Percentiles rank a stretch among this genome's conserved stretches.
phyloP scores from a whole-genome alignment of 1,140 invertebrate genomes.

The Aricia agestis region DNA sequence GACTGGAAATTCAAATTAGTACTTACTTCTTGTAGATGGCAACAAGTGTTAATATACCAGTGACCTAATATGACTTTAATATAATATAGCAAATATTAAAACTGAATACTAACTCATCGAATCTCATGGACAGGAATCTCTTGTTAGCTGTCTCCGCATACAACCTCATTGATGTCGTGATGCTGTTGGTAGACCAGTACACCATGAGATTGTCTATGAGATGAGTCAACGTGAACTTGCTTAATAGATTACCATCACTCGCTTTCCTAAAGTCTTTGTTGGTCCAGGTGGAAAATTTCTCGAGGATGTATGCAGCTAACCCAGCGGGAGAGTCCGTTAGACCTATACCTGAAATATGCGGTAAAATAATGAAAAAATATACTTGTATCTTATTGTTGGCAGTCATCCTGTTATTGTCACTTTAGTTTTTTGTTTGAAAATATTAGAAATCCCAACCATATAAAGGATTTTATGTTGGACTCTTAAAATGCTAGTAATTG shows the following conservation, averaged over 20 bases:
- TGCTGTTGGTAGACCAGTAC: constrained; percentile 88
- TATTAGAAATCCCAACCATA: too few species aligned
- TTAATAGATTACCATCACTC: constrained; percentile 83
- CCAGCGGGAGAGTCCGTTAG: constrained; percentile 83
- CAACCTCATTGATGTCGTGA: constrained; percentile 85
- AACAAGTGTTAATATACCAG: too few species aligned
- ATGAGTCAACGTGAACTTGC: constrained; percentile 81
- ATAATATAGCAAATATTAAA: too few species aligned
- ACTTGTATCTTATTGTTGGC: too few species aligned
- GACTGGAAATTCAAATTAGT: too few species aligned
- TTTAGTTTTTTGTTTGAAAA: too few species aligned
- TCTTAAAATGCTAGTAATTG: too few species aligned
- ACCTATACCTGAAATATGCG: constrained; percentile 69
- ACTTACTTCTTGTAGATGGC: too few species aligned
- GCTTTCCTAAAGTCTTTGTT: constrained; percentile 76
- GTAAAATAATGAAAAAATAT: too few species aligned
- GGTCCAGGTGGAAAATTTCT: constrained; percentile 91
- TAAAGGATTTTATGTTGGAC: too few species aligned
- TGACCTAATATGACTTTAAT: too few species aligned
- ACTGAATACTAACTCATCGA: constrained; percentile 47
- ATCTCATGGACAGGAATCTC: constrained; percentile 21
- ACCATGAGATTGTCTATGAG: constrained; percentile 92
- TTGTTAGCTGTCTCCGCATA: constrained; percentile 78
- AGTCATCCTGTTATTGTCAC: too few species aligned
- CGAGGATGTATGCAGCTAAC: constrained; percentile 88